phyloP scores from a whole-genome alignment of 2,797 vertebrate species.

The Alectoris magna region DNA sequence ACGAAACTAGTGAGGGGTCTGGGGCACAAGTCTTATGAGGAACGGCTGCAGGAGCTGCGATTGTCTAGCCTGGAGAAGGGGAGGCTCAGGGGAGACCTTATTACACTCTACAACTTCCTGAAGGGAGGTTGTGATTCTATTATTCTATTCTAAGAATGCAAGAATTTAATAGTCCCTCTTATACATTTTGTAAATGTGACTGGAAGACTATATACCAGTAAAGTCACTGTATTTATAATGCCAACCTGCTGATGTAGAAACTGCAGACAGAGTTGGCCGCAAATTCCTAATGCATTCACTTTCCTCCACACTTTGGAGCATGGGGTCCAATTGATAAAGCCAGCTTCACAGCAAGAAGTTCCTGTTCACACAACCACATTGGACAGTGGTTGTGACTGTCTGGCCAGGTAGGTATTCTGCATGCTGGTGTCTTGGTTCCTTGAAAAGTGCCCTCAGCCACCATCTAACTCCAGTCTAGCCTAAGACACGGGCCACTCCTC shows the following conservation, averaged over 20 bases:
- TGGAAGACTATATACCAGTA: not conserved
- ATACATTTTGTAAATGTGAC: not conserved
- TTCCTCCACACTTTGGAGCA: accelerated
- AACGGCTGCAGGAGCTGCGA: too few relatives aligned
- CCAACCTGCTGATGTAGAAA: not conserved
- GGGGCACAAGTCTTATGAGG: too few relatives aligned
- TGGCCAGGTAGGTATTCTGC: not conserved
- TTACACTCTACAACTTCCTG: too few relatives aligned
- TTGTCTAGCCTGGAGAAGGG: too few relatives aligned
- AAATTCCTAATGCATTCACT: not conserved
- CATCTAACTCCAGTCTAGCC: not conserved
- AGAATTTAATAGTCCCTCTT: not conserved
- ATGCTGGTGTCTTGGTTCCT: accelerated
- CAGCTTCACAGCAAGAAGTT: not conserved
- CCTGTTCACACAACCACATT: not conserved
- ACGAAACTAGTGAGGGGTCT: too few relatives aligned
- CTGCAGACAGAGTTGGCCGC: not conserved
- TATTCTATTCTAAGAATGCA: not conserved
- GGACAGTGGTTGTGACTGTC: not conserved
- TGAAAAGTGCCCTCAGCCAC: not conserved
- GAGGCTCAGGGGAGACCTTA: too few relatives aligned
- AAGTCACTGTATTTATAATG: not conserved
- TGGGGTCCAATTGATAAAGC: not conserved
- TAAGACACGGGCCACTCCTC: accelerated
- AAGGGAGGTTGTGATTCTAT: too few relatives aligned